phyloP scores from a whole-genome alignment of 2,797 vertebrate genomes.

The Brachyalestes nurse region DNA sequence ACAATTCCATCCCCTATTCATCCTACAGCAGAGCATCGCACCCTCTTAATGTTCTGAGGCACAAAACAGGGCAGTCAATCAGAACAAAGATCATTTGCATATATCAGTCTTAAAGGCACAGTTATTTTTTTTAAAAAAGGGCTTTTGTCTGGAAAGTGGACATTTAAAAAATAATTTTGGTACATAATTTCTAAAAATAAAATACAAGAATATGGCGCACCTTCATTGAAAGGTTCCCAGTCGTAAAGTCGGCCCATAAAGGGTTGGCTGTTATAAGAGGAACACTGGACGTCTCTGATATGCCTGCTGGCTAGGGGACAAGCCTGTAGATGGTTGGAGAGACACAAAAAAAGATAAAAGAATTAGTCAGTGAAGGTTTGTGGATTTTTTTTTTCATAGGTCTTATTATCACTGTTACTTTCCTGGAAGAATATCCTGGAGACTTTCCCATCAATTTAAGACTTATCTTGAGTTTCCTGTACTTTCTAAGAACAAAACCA shows the following conservation, averaged over 20 bases:
- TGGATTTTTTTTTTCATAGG: not conserved
- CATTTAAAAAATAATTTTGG: not conserved
- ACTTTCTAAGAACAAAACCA: not conserved
- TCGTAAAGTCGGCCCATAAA: slow-evolving; percentile 96
- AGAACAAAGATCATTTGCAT: no score
- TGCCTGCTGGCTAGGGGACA: slow-evolving; percentile 87
- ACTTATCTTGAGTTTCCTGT: not conserved
- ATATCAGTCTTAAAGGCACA: no score
- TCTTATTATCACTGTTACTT: not conserved
- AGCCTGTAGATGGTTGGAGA: slow-evolving; percentile 64
- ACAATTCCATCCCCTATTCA: not conserved
- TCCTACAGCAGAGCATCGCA: no score
- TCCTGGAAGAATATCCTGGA: not conserved
- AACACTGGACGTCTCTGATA: slow-evolving; percentile 90
- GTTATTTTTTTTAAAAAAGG: no score
- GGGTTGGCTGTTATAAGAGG: slow-evolving; percentile 91
- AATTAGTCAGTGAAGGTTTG: not conserved
- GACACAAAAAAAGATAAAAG: slow-evolving; percentile 28
- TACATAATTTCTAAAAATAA: not conserved
- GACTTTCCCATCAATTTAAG: not conserved
- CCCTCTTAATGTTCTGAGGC: no score
- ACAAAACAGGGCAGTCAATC: no score
- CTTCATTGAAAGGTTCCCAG: slow-evolving; percentile 96
- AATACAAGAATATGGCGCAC: slow-evolving; percentile 73
- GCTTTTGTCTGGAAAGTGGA: no score